phyloP scores from a whole-genome alignment of 2,113 vertebrate species.

The Leucopternis melanops region DNA sequence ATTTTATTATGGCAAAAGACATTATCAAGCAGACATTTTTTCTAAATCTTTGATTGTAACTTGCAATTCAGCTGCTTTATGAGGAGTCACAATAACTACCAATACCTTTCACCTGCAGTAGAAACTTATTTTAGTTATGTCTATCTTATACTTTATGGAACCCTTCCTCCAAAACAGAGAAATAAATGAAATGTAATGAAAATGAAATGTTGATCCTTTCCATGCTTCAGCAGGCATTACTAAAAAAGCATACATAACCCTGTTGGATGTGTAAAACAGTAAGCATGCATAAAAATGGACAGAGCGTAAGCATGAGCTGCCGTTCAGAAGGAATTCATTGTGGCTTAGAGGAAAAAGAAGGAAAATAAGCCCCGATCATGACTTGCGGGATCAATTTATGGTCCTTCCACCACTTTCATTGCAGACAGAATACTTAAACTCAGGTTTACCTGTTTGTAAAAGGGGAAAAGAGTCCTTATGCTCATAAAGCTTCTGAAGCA shows the following conservation, averaged over 20 bases:
- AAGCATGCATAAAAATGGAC: constrained; percentile 28
- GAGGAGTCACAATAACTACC: constrained; percentile 26
- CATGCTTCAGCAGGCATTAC: constrained; percentile 13
- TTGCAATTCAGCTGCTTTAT: constrained; percentile 13
- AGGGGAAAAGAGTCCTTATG: neutral
- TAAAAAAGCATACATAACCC: constrained; percentile 44
- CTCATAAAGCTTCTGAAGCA: neutral
- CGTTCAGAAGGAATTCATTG: constrained; percentile 1
- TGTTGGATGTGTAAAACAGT: constrained; percentile 26
- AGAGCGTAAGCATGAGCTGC: neutral
- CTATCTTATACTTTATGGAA: constrained; percentile 12
- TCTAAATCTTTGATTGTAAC: neutral
- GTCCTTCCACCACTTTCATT: neutral
- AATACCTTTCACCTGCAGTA: constrained; percentile 1
- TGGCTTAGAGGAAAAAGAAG: neutral
- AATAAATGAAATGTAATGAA: constrained; percentile 60
- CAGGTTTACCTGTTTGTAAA: neutral
- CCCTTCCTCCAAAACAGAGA: constrained; percentile 32
- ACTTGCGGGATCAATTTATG: neutral
- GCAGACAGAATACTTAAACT: neutral
- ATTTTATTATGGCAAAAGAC: neutral
- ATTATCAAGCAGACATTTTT: neutral
- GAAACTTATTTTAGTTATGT: constrained; percentile 34
- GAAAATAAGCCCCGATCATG: neutral
- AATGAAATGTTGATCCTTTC: constrained; percentile 53